Percentiles rank a stretch among this genome's conserved stretches.
These are phyloP conservation scores for Agrenia bidenticulata DNA, from an alignment of 2,888 invertebrate species.

Conservation along the genomic window DNA sequence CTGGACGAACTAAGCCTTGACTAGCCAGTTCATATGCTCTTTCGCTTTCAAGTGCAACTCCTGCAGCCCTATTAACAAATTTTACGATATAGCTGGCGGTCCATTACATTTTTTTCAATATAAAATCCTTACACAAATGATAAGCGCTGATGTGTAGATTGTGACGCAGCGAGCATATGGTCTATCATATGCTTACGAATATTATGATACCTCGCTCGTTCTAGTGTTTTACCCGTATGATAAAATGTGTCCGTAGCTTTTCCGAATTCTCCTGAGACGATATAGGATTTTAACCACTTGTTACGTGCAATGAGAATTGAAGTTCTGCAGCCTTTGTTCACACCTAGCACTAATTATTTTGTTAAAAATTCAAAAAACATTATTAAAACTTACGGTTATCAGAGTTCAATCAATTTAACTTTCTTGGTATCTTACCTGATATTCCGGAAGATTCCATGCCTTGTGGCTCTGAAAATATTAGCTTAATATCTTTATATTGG, in stretches of 20 bases:
- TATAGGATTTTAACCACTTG: slow-evolving; percentile 69
- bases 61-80: slow-evolving; percentile 65
- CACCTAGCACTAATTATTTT: slow-evolving; percentile 70
- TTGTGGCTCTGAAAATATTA: slow-evolving; percentile 64
- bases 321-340: slow-evolving; percentile 66
- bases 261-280: slow-evolving; percentile 74
- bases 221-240: slow-evolving; percentile 69
- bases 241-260: slow-evolving; percentile 73
- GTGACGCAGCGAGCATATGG: slow-evolving; percentile 72
- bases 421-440: slow-evolving; percentile 63
- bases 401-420: no score
- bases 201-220: slow-evolving; percentile 69
- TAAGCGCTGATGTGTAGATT: slow-evolving; percentile 75
- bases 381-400: no score
- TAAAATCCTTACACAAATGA: slow-evolving; percentile 27
- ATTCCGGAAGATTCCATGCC: slow-evolving; percentile 73
- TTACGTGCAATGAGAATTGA: slow-evolving; percentile 64
- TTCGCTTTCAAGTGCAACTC: slow-evolving; percentile 81
- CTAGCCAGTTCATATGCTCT: slow-evolving; percentile 85
- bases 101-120: not conserved
- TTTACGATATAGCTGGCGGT: not conserved
- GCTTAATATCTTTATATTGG: slow-evolving; percentile 66
- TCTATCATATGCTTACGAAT: slow-evolving; percentile 71
- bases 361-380: slow-evolving; percentile 16
- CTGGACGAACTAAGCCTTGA: slow-evolving; percentile 77